Percentiles rank a stretch among this genome's conserved stretches.
phyloP scores from a whole-genome alignment of 2,113 vertebrate species.

The Corythornis vintsioides region DNA sequence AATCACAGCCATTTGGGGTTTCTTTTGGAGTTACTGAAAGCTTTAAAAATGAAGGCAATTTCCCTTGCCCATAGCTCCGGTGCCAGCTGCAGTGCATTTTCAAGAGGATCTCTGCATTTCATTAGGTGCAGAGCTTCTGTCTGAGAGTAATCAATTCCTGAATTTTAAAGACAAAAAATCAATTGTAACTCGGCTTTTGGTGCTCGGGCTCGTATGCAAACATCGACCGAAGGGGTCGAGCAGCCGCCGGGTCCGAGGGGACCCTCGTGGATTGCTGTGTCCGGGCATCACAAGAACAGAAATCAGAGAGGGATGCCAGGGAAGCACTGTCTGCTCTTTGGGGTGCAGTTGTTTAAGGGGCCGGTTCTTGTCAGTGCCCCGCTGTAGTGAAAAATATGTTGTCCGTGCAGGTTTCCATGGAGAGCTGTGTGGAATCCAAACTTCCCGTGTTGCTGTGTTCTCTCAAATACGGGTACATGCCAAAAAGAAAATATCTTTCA shows the following conservation, averaged over 20 bases:
- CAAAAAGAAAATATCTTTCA: background rate
- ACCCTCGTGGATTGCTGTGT: background rate
- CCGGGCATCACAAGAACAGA: background rate
- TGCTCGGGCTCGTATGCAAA: background rate
- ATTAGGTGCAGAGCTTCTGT: background rate
- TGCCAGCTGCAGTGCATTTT: background rate
- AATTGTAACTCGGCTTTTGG: background rate
- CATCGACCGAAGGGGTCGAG: background rate
- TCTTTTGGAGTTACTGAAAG: background rate
- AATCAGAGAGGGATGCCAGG: background rate
- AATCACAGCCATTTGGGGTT: background rate
- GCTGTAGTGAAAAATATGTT: background rate
- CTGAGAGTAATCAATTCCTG: background rate
- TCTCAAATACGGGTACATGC: background rate
- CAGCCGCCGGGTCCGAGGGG: background rate
- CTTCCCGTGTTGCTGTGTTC: rapidly evolving
- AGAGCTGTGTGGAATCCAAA: background rate
- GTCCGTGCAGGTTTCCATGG: background rate
- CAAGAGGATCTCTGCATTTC: background rate
- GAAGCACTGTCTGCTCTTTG: too few relatives aligned
- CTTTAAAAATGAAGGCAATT: background rate
- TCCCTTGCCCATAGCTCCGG: background rate
- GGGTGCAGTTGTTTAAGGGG: background rate
- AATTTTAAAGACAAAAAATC: conserved; percentile 30
- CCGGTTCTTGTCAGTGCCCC: background rate